Conservation (phyloP, 1,140 invertebrate species). For the Propsilocerus akamusi region DNA sequence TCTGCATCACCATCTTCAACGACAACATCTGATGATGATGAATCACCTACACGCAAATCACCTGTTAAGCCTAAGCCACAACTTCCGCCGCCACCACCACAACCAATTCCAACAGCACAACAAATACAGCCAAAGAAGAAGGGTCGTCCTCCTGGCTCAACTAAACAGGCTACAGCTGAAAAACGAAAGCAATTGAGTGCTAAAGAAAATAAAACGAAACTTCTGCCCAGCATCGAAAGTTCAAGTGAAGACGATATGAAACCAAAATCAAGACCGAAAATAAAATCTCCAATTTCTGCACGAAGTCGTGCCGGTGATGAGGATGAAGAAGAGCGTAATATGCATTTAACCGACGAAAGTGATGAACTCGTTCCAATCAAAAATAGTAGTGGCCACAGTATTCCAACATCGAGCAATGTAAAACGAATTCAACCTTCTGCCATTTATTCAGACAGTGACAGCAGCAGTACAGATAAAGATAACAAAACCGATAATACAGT, state of each 20-base stretch:
- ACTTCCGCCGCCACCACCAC: slow-evolving; percentile 5
- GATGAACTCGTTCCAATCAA: slow-evolving; percentile 46
- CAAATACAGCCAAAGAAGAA: slow-evolving; percentile 21
- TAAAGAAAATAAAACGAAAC: slow-evolving; percentile 26
- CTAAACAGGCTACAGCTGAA: background rate
- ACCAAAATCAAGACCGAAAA: slow-evolving; percentile 9
- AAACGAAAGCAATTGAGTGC: slow-evolving; percentile 10
- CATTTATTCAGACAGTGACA: slow-evolving; percentile 57
- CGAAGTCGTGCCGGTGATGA: slow-evolving; percentile 24
- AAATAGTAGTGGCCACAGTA: slow-evolving; percentile 5
- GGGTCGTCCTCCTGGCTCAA: slow-evolving; percentile 6
- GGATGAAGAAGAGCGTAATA: slow-evolving; percentile 5
- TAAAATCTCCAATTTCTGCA: slow-evolving; percentile 1
- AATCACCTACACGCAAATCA: slow-evolving; percentile 11
- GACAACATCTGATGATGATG: slow-evolving; percentile 1
- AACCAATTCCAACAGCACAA: slow-evolving; percentile 8
- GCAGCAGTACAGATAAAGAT: slow-evolving; percentile 25
- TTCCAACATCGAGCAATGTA: slow-evolving; percentile 26
- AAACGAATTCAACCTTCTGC: slow-evolving; percentile 29
- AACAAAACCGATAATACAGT: slow-evolving; percentile 29
- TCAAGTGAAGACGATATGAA: slow-evolving; percentile 34
- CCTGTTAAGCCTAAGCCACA: slow-evolving; percentile 15
- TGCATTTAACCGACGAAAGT: slow-evolving; percentile 36
- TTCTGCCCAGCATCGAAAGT: slow-evolving; percentile 28
- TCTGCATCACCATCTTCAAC: slow-evolving; percentile 9